phyloP scores from a whole-genome alignment of 1,140 invertebrate genomes.

The Tachypleus tridentatus region DNA sequence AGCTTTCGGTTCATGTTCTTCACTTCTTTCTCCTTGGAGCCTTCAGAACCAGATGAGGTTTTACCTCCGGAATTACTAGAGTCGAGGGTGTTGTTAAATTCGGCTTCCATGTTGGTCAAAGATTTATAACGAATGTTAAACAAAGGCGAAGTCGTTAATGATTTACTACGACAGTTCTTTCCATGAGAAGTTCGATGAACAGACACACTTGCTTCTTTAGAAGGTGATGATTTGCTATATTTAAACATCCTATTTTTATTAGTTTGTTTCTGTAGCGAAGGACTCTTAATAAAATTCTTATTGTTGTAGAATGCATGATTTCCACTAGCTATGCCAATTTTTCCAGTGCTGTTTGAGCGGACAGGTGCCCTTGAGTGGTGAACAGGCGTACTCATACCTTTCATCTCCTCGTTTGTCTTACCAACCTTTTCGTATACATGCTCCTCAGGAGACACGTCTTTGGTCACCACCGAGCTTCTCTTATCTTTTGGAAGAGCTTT shows the following conservation, averaged over 20 bases:
- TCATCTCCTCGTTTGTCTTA: not conserved
- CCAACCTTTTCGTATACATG: slow-evolving; percentile 19
- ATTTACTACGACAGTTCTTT: slow-evolving; percentile 7
- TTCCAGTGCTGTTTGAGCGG: slow-evolving; percentile 9
- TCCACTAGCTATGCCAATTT: slow-evolving; percentile 9
- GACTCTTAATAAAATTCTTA: slow-evolving; percentile 15
- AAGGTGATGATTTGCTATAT: slow-evolving; percentile 32
- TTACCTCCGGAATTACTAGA: slow-evolving; percentile 75
- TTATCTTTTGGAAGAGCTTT: slow-evolving; percentile 5
- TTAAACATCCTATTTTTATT: slow-evolving; percentile 10
- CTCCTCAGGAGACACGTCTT: slow-evolving; percentile 7
- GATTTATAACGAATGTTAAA: slow-evolving; percentile 74
- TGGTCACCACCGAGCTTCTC: not conserved
- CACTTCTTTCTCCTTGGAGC: slow-evolving; percentile 33
- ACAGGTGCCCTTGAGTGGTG: slow-evolving; percentile 1
- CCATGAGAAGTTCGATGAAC: not conserved
- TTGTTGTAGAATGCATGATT: slow-evolving; percentile 5
- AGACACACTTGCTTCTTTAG: slow-evolving; percentile 38
- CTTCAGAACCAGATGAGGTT: slow-evolving; percentile 58
- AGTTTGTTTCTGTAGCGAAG: slow-evolving; percentile 10
- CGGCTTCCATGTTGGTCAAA: slow-evolving; percentile 56
- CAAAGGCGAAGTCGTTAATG: slow-evolving; percentile 52
- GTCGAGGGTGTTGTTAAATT: slow-evolving; percentile 60
- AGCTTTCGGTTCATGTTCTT: slow-evolving; percentile 62
- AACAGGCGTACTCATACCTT: slow-evolving; percentile 1